These are phyloP conservation scores for Notothenia rossii DNA, from an alignment of 2,113 vertebrate species.

Conservation along the genomic window DNA sequence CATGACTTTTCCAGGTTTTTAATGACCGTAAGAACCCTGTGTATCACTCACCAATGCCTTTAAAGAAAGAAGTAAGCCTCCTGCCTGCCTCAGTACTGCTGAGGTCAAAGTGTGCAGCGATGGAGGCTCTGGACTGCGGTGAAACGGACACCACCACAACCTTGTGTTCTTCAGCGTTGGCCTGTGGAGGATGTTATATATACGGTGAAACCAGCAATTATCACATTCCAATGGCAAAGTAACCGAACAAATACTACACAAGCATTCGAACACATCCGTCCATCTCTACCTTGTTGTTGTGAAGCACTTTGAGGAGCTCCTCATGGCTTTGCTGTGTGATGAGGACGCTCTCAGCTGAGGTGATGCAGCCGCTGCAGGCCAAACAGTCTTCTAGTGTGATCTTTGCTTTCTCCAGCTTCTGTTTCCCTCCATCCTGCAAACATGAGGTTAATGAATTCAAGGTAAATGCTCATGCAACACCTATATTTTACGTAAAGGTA, in stretches of 20 bases:
- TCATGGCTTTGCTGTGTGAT: conserved; percentile 94
- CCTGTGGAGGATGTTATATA: conserved; percentile 36
- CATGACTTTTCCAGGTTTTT: no score
- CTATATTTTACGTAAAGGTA: not conserved
- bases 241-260: not conserved
- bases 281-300: conserved; percentile 86
- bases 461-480: not conserved
- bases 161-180: conserved; percentile 75
- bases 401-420: conserved; percentile 92
- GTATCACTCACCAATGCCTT: conserved; percentile 86
- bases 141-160: conserved; percentile 93
- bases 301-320: conserved; percentile 89
- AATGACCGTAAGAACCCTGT: no score
- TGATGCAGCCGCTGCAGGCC: conserved; percentile 97
- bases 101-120: conserved; percentile 88
- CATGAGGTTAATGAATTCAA: not conserved
- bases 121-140: conserved; percentile 92
- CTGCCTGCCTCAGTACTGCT: conserved; percentile 86
- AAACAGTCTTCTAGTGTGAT: conserved; percentile 95
- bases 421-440: conserved; percentile 88
- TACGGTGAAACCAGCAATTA: not conserved
- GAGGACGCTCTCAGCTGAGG: conserved; percentile 94
- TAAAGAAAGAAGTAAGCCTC: conserved; percentile 90
- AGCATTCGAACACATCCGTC: not conserved
- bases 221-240: not conserved